Percentiles rank a stretch among this genome's conserved stretches.
Conservation (phyloP, 2,888 invertebrate genomes). For the Koerneria pararmatus region DNA sequence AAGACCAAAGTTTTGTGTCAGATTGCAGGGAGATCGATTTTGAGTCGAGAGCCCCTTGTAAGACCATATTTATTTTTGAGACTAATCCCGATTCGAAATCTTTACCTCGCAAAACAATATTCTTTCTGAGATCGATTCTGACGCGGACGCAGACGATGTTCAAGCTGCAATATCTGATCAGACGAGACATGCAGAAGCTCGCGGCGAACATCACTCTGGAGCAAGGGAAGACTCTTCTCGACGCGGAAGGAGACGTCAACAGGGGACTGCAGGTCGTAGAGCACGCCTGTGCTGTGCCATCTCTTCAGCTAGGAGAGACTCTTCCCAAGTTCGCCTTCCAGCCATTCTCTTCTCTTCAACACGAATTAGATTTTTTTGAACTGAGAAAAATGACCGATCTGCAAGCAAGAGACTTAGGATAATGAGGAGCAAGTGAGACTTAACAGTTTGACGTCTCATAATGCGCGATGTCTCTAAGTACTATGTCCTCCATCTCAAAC, state of each 20-base stretch:
- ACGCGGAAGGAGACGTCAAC: conserved; percentile 95
- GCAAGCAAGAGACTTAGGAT: no score
- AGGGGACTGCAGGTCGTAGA: conserved; percentile 96
- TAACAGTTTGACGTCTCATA: no score
- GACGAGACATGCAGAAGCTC: conserved; percentile 80
- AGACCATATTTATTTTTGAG: conserved; percentile 4
- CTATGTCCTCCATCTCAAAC: no score
- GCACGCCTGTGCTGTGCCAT: conserved; percentile 88
- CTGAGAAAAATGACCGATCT: no score
- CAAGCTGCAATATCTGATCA: conserved; percentile 77
- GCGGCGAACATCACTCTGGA: conserved; percentile 88
- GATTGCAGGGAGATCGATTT: no score
- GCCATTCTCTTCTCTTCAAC: not conserved
- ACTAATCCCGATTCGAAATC: not conserved
- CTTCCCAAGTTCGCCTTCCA: conserved; percentile 64
- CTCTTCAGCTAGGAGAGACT: conserved; percentile 86
- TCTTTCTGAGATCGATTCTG: conserved; percentile 70
- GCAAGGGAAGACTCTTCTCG: conserved; percentile 92
- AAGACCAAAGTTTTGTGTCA: no score
- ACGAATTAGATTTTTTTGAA: not conserved
- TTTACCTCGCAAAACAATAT: no score
- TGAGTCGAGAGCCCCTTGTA: no score
- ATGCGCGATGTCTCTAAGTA: no score
- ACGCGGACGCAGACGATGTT: conserved; percentile 90
- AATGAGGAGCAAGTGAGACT: no score